These are phyloP conservation scores for Megaceryle maxima DNA, from an alignment of 2,113 vertebrate genomes.

Conservation along the genomic window DNA sequence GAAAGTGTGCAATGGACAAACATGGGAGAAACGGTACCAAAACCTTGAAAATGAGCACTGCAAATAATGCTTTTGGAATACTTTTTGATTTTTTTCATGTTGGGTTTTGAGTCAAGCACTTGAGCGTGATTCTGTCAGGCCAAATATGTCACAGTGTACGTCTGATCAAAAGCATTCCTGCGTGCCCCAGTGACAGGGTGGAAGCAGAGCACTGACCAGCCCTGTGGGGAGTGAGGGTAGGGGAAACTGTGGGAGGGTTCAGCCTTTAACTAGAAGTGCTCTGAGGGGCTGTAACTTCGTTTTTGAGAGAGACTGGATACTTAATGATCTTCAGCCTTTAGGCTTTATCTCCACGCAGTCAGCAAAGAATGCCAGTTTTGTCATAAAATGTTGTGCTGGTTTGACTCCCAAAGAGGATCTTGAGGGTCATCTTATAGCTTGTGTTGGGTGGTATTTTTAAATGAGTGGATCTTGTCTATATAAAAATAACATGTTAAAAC, in stretches of 20 bases:
- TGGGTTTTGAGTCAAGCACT: neutral
- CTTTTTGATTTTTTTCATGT: neutral
- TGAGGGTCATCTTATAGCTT: neutral
- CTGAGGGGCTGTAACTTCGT: neutral
- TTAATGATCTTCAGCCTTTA: neutral
- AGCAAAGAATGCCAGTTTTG: neutral
- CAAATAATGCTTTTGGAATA: neutral
- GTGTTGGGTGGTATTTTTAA: neutral
- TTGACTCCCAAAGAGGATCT: neutral
- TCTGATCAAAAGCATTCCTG: slow-evolving; percentile 33
- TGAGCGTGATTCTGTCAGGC: neutral
- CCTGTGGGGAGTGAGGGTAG: neutral
- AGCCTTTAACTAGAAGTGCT: neutral
- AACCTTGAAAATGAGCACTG: neutral
- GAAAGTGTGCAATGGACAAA: neutral
- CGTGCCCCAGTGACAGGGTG: neutral
- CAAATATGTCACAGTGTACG: neutral
- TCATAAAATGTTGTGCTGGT: neutral
- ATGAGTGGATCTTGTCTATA: neutral
- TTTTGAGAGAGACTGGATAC: neutral
- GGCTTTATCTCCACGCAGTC: neutral
- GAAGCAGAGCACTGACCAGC: neutral
- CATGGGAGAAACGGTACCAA: neutral
- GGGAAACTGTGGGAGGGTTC: neutral
- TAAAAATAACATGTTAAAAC: neutral